These are phyloP conservation scores for Cyprinella venusta DNA, from an alignment of 2,797 vertebrate genomes.

Conservation along the genomic window DNA sequence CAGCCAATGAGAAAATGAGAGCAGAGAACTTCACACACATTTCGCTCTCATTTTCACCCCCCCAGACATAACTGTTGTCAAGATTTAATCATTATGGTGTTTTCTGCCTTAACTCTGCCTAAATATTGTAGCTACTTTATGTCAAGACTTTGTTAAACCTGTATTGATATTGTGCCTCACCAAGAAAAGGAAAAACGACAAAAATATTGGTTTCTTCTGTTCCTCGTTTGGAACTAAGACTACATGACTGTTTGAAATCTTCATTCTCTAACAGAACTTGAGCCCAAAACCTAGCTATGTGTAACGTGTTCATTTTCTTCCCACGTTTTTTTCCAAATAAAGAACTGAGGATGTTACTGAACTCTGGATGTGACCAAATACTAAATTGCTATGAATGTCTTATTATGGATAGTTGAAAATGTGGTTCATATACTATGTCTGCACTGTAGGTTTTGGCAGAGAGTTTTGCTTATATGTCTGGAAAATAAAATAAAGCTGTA, in stretches of 20 bases:
- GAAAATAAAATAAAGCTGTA: conserved; percentile 30
- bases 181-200: conserved; percentile 55
- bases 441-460: conserved; percentile 37
- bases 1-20: conserved; percentile 33
- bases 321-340: not conserved
- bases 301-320: conserved; percentile 34
- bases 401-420: conserved; percentile 33
- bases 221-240: conserved; percentile 41
- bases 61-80: conserved; percentile 33
- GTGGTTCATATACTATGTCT: conserved; percentile 23
- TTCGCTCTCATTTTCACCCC: not conserved
- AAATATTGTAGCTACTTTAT: conserved; percentile 61
- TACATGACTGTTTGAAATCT: conserved; percentile 65
- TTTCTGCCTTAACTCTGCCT: conserved; percentile 75
- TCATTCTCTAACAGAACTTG: conserved; percentile 38
- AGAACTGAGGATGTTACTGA: conserved; percentile 28
- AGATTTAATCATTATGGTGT: conserved; percentile 57
- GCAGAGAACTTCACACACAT: not conserved
- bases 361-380: conserved; percentile 34
- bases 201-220: conserved; percentile 58
- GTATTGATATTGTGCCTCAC: conserved; percentile 75
- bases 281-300: conserved; percentile 30
- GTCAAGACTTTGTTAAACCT: conserved; percentile 66
- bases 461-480: conserved; percentile 38
- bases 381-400: conserved; percentile 46